Evolutionary conservation across 2,797 vertebrate genomes (phyloP).

Genomic region (Chelon labrosus): DNA sequence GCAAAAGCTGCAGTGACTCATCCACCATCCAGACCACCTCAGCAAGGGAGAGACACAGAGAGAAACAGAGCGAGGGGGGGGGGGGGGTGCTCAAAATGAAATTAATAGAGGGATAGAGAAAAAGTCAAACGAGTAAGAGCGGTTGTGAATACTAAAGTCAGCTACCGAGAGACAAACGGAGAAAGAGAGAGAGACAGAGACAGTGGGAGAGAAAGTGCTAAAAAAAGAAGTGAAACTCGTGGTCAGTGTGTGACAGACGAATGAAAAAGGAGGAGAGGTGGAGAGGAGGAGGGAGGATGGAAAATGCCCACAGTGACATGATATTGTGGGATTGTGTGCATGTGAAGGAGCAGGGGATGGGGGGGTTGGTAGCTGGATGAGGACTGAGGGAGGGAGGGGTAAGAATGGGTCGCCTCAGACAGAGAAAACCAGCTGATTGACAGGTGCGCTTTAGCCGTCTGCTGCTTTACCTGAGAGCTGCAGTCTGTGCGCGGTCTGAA

Average conservation of each 20-base stretch:
- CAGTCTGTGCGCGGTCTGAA: slow-evolving; percentile 29
- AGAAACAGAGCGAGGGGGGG: slow-evolving; percentile 28
- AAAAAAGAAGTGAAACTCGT: slow-evolving; percentile 7
- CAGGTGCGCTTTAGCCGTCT: slow-evolving; percentile 48
- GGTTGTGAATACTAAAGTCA: slow-evolving; percentile 58
- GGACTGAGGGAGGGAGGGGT: not conserved
- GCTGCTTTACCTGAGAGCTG: slow-evolving; percentile 34
- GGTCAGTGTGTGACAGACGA: slow-evolving; percentile 31
- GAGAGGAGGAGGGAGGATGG: not conserved
- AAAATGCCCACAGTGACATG: slow-evolving; percentile 22
- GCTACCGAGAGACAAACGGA: slow-evolving; percentile 10
- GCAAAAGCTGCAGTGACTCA: slow-evolving; percentile 71
- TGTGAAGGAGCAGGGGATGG: slow-evolving; percentile 5
- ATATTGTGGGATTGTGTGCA: slow-evolving; percentile 17
- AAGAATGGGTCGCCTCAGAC: slow-evolving; percentile 14
- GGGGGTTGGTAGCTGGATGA: slow-evolving; percentile 16
- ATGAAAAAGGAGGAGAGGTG: not conserved
- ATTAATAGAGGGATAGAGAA: slow-evolving; percentile 60
- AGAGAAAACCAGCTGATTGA: slow-evolving; percentile 43
- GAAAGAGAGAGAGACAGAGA: slow-evolving; percentile 12
- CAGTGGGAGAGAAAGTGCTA: not conserved
- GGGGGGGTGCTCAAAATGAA: slow-evolving; percentile 35
- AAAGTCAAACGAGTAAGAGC: slow-evolving; percentile 61
- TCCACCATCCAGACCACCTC: slow-evolving; percentile 62
- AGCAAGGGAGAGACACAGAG: slow-evolving; percentile 43